Base-by-base conservation (phyloP, 2,888 invertebrate species). In the Formica aserva region DNA sequence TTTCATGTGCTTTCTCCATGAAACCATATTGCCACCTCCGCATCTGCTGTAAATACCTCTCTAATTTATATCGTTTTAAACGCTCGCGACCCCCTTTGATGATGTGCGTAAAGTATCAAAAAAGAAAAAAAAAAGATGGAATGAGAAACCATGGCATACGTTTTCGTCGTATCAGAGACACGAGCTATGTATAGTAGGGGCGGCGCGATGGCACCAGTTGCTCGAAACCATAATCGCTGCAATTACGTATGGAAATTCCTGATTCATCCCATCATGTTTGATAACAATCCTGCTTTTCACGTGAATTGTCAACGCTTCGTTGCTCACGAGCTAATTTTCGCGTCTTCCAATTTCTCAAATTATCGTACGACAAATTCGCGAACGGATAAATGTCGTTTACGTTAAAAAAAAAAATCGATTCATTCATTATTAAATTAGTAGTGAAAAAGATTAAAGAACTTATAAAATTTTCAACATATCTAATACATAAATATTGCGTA, bases 181-280 rank as follows among this genome's bases (percentile, higher is more conserved):
- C 45, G 63, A 32, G 82, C 82, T 80, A 80, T 76, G 60, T 38
- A 48, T 67, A 65, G 67, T 55, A 82, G 82, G 83, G 81, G 82
- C 89, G 91, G 92, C 91, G 86, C 88, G 87, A 90, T 87, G 90
- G 88, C 92, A 93, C 92, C 94, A 94, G 94, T 94, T 94, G 94
- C 92, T 87, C 90, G 90, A 91, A 85, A 88, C 90, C 87, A 90
- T 94, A 93, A 94, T 94, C 92, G 94, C 89, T 88, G 91, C 93
- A 94, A 94, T 94, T 94, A 94, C 92, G 89, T 92, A 94, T 94
- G 94, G 92, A 94, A 94, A 94, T 94, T 92, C 89, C 92, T 93
- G 94, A 94, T 93, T 94, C 89, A 90, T 87, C 92, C 91, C 71
- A 88, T 89, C 88, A 90, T 86, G 91, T 88, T 90, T 83, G 86